Evolutionary conservation across 2,888 invertebrate species (phyloP).

Genomic region (Mimumesa dahlbomi): DNA sequence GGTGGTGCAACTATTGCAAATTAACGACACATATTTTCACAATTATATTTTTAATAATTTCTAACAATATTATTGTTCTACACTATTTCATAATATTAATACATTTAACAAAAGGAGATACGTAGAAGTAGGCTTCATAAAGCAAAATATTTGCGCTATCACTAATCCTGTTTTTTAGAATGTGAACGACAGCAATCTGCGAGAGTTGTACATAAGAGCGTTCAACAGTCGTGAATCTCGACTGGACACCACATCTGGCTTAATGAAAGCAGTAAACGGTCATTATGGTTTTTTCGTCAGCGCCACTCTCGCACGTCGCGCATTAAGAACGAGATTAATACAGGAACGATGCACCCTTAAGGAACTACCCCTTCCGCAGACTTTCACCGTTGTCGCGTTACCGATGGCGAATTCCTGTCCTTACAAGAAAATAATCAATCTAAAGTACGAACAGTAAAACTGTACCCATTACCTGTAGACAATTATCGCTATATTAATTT

Average conservation of each 20-base stretch:
- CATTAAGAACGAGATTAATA: conserved; percentile 78
- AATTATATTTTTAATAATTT: background rate
- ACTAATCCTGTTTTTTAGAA: conserved; percentile 79
- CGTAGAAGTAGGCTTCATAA: too few species aligned
- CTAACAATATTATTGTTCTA: background rate
- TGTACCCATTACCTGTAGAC: too few species aligned
- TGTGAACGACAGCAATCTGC: conserved; percentile 81
- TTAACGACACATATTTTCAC: background rate
- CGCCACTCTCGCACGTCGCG: conserved; percentile 83
- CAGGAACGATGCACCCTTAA: conserved; percentile 82
- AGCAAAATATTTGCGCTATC: background rate
- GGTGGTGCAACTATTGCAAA: background rate
- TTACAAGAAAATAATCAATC: conserved; percentile 83
- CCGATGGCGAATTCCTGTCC: conserved; percentile 83
- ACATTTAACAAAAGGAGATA: too few species aligned
- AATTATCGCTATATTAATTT: too few species aligned
- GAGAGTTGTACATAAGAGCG: conserved; percentile 81
- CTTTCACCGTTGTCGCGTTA: conserved; percentile 83
- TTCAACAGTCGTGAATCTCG: conserved; percentile 74
- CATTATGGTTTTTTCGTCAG: conserved; percentile 85
- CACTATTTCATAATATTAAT: background rate
- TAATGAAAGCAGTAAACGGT: conserved; percentile 82
- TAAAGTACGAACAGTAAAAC: conserved; percentile 80
- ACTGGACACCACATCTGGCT: conserved; percentile 78
- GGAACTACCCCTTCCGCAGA: conserved; percentile 83